Evolutionary conservation across 2,113 vertebrate species (phyloP), one percentile per base, ranked within the genome.

Genomic region (Accipiter cooperii): DNA sequence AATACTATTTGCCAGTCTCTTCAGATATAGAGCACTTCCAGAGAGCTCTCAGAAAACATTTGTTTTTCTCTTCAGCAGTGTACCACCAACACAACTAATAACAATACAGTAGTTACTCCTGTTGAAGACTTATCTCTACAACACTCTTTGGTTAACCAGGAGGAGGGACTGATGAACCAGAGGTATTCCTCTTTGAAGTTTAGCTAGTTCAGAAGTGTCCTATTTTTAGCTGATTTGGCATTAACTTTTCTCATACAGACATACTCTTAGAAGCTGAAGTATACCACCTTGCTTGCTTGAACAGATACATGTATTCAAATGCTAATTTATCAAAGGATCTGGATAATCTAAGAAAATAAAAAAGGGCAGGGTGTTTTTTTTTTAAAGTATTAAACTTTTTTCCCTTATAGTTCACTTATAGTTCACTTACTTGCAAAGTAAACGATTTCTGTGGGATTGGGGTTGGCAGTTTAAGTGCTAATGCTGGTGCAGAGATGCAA

Each of bases 391-490:
- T 64, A 69, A 26, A 8, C 20, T 36, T 77, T 70, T 17, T 15
- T 5, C 22, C 6, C 46, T 46, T 46, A 46, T 46, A 46, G 46
- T 46, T 46, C 44, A 46, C 44, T 60, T 44, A 36, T 2, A 78
- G 55, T 60, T 57, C 36, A 96, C 96, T 97, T 95, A 97, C 96
- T 87, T 97, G 96, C 83, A 99, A 97, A 73, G 98, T 99, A 97
- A 99, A 99, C 3, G 98, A 96, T 97, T 99, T 99, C 98, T 99
- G 98, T 38, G 98, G 96, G 66, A 98, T 97, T 9, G 99, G 99
- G 19, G 98, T 99, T 20, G 99, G 98, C 75, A 99, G 98, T 96
- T 98, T 99, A 96, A 99, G 98, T 69, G 98, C 97, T 69, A 98
- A 96, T 17, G 97, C 96, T 71, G 99, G 98, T 86, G 98, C 95